phyloP scores from a whole-genome alignment of 1,140 invertebrate genomes.

The Mizuhopecten yessoensis region DNA sequence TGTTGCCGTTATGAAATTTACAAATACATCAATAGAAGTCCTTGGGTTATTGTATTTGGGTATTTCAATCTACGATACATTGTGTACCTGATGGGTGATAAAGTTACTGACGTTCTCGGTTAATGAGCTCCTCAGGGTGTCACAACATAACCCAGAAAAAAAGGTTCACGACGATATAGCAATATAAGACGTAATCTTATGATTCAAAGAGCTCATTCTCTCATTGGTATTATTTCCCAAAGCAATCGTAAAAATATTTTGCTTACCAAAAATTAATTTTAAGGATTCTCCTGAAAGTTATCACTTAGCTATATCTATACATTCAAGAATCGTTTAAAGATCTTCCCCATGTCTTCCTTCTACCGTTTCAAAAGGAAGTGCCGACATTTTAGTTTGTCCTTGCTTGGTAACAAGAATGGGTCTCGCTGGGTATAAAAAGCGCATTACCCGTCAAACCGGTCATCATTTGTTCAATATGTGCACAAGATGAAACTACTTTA shows the following conservation, averaged over 20 bases:
- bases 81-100: neutral
- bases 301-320: too few species aligned
- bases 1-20: too few species aligned
- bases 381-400: too few species aligned
- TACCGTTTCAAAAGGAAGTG: too few species aligned
- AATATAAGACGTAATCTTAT: neutral
- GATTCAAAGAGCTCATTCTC: neutral
- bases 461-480: too few species aligned
- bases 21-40: neutral
- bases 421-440: too few species aligned
- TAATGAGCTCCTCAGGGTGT: neutral
- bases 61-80: neutral
- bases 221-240: neutral
- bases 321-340: too few species aligned
- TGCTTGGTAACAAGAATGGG: too few species aligned
- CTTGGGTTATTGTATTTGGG: neutral
- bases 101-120: neutral
- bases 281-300: constrained; percentile 27
- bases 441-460: too few species aligned
- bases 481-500: too few species aligned
- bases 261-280: neutral
- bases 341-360: too few species aligned
- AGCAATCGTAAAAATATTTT: neutral
- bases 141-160: neutral
- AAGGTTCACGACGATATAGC: neutral